Conservation (phyloP, 1,140 invertebrate species). For the Bombus picipes region DNA sequence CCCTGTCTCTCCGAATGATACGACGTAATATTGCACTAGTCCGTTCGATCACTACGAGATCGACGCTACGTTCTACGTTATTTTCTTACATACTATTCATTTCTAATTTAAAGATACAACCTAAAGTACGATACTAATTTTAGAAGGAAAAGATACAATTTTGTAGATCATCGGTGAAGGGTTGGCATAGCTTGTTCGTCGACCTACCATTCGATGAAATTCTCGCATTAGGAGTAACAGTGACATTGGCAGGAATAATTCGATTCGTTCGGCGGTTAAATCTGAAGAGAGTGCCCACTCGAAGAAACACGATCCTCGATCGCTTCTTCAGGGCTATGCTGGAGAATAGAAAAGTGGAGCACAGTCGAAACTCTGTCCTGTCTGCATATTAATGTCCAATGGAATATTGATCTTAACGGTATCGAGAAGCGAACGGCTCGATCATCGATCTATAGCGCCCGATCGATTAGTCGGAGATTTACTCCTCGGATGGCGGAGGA, state of each 20-base stretch:
- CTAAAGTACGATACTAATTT: background rate
- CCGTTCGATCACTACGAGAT: background rate
- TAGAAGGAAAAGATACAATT: background rate
- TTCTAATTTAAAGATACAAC: background rate
- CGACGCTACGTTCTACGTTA: background rate
- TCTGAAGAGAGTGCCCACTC: background rate
- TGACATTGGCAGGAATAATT: background rate
- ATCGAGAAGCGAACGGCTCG: background rate
- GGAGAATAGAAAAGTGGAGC: background rate
- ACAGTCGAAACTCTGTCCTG: background rate
- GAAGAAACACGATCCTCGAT: background rate
- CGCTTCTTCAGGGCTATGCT: background rate
- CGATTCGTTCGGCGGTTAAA: background rate
- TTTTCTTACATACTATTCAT: too few species aligned
- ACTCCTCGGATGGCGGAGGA: slow-evolving; percentile 45
- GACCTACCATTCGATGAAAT: background rate
- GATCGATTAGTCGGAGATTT: background rate
- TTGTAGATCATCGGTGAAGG: too few species aligned
- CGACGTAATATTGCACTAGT: slow-evolving; percentile 8
- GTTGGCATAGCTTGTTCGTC: background rate
- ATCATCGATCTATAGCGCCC: background rate
- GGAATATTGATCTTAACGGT: slow-evolving; percentile 32
- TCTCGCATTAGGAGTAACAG: background rate
- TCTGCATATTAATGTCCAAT: slow-evolving; percentile 17
- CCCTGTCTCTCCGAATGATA: background rate